phyloP scores from a whole-genome alignment of 2,888 invertebrate genomes.

The Charanyca ferruginea region DNA sequence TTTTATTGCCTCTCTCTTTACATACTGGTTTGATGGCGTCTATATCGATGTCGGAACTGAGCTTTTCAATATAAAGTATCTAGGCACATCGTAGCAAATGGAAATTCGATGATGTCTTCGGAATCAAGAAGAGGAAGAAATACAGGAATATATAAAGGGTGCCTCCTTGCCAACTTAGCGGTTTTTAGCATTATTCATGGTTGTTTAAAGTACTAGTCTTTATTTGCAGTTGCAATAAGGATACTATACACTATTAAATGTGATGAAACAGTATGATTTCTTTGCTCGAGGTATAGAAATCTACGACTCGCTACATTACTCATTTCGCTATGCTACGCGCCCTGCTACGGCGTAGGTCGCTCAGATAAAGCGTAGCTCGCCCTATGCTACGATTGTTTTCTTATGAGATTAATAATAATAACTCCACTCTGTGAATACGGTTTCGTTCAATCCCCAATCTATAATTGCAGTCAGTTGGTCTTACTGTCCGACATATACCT shows the following conservation, averaged over 20 bases:
- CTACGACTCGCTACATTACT: not conserved
- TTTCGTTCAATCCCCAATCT: not conserved
- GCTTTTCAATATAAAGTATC: conserved; percentile 26
- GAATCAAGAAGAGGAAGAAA: not conserved
- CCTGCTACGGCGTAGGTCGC: too few relatives aligned
- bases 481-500: not conserved
- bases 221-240: not conserved
- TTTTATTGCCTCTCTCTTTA: conserved; percentile 58
- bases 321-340: too few relatives aligned
- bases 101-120: not conserved
- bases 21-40: conserved; percentile 54
- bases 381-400: conserved; percentile 8
- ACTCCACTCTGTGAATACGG: conserved; percentile 7
- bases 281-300: too few relatives aligned
- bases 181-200: not conserved
- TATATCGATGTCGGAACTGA: conserved; percentile 32
- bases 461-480: not conserved
- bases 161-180: not conserved
- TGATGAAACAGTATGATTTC: too few relatives aligned
- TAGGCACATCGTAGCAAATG: conserved; percentile 1
- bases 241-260: too few relatives aligned
- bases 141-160: not conserved
- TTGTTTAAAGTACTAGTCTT: not conserved
- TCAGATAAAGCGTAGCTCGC: conserved; percentile 30
- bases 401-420: not conserved